Evolutionary conservation across 2,888 invertebrate genomes (phyloP).

Genomic region (Leptogaster cylindrica): DNA sequence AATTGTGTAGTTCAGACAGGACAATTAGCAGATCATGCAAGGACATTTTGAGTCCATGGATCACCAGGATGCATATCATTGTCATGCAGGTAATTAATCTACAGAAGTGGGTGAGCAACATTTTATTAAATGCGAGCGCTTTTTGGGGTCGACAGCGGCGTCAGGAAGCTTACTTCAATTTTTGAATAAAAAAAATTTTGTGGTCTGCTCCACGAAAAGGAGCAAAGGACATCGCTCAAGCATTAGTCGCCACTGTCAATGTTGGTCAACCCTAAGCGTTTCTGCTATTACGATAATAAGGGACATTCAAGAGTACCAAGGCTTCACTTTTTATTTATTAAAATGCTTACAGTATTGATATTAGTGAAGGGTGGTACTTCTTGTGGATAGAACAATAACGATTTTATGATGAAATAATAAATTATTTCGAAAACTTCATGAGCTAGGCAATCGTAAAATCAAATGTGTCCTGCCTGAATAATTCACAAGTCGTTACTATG

Average conservation of each 20-base stretch:
- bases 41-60: constrained; percentile 13
- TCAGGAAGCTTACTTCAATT: too few species aligned
- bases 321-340: neutral
- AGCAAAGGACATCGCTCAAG: neutral
- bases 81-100: neutral
- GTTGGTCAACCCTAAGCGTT: neutral
- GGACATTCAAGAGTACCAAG: too few species aligned
- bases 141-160: neutral
- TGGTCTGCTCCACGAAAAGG: too few species aligned
- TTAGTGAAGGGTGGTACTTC: constrained; percentile 1
- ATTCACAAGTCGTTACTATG: too few species aligned
- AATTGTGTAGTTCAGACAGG: constrained; percentile 24
- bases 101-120: neutral
- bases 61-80: neutral
- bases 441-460: constrained; percentile 15
- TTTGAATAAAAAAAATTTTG: too few species aligned
- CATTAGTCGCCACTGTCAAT: neutral
- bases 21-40: constrained; percentile 29
- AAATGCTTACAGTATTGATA: neutral
- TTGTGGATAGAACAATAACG: neutral
- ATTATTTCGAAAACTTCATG: neutral
- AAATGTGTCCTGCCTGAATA: constrained; percentile 10
- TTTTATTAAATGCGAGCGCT: constrained; percentile 2
- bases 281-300: constrained; percentile 4
- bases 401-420: constrained; percentile 17